Percentiles rank a stretch among this genome's conserved stretches.
Evolutionary conservation across 1,140 invertebrate species (phyloP).

Genomic region (Tyrophagus putrescentiae): DNA sequence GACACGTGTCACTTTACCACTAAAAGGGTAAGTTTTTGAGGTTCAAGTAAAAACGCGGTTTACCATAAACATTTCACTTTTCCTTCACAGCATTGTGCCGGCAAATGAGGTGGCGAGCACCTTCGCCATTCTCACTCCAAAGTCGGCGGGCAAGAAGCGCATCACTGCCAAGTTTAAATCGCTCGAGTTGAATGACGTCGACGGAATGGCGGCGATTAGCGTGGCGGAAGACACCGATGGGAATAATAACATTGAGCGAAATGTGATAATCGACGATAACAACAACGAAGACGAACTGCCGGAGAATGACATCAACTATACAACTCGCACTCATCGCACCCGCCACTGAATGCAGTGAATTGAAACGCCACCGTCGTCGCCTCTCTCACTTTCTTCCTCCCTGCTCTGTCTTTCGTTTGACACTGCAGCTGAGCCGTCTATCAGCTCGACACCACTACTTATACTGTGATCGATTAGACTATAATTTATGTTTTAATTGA

Average conservation of each 20-base stretch:
- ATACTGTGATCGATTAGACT: no score
- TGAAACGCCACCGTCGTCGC: no score
- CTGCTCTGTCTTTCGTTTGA: no score
- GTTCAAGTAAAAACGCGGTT: not conserved
- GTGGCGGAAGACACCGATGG: slow-evolving; percentile 22
- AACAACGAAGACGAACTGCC: no score
- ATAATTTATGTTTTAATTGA: no score
- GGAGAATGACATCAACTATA: no score
- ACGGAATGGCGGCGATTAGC: slow-evolving; percentile 48
- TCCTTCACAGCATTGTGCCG: slow-evolving; percentile 37
- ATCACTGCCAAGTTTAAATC: slow-evolving; percentile 64
- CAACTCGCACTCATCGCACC: no score
- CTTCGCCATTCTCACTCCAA: slow-evolving; percentile 51
- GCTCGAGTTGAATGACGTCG: slow-evolving; percentile 63
- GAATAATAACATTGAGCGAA: slow-evolving; percentile 2
- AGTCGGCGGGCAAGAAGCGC: slow-evolving; percentile 52
- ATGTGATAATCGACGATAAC: not conserved
- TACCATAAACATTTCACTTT: no score
- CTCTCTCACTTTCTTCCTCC: no score
- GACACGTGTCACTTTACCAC: slow-evolving; percentile 45
- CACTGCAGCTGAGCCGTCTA: no score
- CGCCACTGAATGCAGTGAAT: no score
- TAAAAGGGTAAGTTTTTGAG: slow-evolving; percentile 37
- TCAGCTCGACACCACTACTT: no score
- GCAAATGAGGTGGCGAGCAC: slow-evolving; percentile 47